phyloP scores from a whole-genome alignment of 1,140 invertebrate species.

The Physella acuta region DNA sequence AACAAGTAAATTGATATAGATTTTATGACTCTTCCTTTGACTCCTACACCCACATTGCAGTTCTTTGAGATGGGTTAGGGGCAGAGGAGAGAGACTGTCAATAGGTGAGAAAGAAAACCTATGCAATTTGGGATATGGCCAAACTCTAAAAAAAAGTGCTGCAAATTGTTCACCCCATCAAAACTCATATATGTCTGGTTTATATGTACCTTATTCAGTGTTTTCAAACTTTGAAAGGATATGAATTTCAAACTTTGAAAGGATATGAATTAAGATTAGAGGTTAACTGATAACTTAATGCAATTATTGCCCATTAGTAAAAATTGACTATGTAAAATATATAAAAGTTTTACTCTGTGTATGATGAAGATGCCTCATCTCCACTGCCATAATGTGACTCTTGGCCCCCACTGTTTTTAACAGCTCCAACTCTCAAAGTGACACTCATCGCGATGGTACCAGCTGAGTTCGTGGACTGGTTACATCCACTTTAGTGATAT shows the following conservation, averaged over 20 bases:
- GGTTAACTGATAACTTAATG: background rate
- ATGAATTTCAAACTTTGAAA: background rate
- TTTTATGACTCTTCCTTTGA: too few species aligned
- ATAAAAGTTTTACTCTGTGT: constrained; percentile 27
- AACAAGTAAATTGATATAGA: too few species aligned
- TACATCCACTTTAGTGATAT: constrained; percentile 10
- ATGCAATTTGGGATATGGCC: too few species aligned
- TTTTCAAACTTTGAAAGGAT: background rate
- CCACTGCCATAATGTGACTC: constrained; percentile 26
- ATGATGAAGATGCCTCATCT: constrained; percentile 28
- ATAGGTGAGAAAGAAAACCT: too few species aligned
- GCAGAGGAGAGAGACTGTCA: too few species aligned
- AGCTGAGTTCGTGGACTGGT: constrained; percentile 13
- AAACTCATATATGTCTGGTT: background rate
- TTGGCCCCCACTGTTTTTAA: constrained; percentile 23
- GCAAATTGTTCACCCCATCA: background rate
- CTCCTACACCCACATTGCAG: too few species aligned
- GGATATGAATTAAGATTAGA: background rate
- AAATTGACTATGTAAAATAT: background rate
- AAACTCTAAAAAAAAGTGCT: background rate
- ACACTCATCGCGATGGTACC: constrained; percentile 32
- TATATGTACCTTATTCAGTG: background rate
- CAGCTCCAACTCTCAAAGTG: constrained; percentile 32
- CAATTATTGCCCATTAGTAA: background rate
- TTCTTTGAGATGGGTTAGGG: too few species aligned